Percentiles rank a stretch among this genome's conserved stretches.
These are phyloP conservation scores for Percina caprodes DNA, from an alignment of 2,113 vertebrate species.

Conservation along the genomic window DNA sequence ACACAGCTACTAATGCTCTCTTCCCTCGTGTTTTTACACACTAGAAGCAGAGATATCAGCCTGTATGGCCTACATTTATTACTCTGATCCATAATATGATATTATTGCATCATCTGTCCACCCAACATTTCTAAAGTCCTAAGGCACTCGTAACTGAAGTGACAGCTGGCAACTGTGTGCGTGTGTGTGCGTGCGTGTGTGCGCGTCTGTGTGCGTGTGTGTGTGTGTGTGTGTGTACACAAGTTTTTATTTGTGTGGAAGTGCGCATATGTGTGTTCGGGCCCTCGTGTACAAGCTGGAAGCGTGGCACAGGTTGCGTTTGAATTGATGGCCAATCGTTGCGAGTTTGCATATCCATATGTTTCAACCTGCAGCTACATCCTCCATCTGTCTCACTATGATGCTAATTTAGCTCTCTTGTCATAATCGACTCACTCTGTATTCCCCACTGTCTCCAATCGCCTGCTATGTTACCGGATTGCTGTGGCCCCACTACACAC, in stretches of 20 bases:
- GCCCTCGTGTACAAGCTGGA: conserved; percentile 50
- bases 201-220: conserved; percentile 21
- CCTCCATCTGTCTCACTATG: conserved; percentile 73
- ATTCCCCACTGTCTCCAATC: conserved; percentile 56
- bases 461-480: conserved; percentile 27
- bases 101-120: conserved; percentile 79
- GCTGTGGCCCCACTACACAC: conserved; percentile 26
- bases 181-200: conserved; percentile 4
- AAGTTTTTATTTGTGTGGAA: conserved; percentile 8
- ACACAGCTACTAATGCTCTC: conserved; percentile 29
- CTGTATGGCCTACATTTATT: conserved; percentile 64
- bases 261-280: conserved; percentile 13
- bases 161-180: conserved; percentile 65
- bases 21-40: conserved; percentile 31
- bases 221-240: background rate
- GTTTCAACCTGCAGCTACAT: conserved; percentile 77
- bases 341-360: conserved; percentile 74
- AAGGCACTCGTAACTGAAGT: conserved; percentile 66
- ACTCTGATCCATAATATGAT: conserved; percentile 70
- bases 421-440: conserved; percentile 65
- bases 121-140: conserved; percentile 68
- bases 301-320: conserved; percentile 65
- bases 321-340: conserved; percentile 72
- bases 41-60: conserved; percentile 48
- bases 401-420: conserved; percentile 75